A percentile compares a stretch with the other conserved stretches of the same genome.
Conservation (phyloP, 2,888 invertebrate genomes). For the Pollenia amentaria region DNA sequence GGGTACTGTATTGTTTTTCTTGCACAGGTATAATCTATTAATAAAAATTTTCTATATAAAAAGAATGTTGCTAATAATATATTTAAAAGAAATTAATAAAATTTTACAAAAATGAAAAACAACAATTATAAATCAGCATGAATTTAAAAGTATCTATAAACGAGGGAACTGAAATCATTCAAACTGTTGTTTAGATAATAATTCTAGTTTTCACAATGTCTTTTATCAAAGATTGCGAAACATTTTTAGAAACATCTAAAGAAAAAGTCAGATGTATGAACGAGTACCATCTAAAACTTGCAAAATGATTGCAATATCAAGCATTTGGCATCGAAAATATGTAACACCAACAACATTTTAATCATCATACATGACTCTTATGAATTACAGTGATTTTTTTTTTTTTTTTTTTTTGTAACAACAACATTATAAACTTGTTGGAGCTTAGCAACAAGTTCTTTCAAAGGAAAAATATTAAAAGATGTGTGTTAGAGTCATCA, state of each 20-base stretch:
- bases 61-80: background rate
- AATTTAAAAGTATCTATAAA: too few relatives aligned
- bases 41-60: too few relatives aligned
- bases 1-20: background rate
- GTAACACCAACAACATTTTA: slow-evolving; percentile 6
- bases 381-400: background rate
- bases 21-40: background rate
- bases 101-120: background rate
- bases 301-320: slow-evolving; percentile 17
- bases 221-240: slow-evolving; percentile 38
- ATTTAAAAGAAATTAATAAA: background rate
- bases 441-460: slow-evolving; percentile 29
- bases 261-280: background rate
- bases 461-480: background rate
- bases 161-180: background rate
- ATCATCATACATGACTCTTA: slow-evolving; percentile 1
- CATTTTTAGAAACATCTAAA: background rate
- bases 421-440: background rate
- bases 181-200: too few relatives aligned
- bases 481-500: background rate
- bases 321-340: slow-evolving; percentile 14
- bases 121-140: too few relatives aligned
- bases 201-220: slow-evolving; percentile 13
- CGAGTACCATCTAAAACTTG: background rate
- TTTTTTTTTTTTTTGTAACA: background rate